Evolutionary conservation across 2,888 invertebrate genomes (phyloP), one percentile per base, ranked within the genome.

Genomic region (Coelopa pilipes): DNA sequence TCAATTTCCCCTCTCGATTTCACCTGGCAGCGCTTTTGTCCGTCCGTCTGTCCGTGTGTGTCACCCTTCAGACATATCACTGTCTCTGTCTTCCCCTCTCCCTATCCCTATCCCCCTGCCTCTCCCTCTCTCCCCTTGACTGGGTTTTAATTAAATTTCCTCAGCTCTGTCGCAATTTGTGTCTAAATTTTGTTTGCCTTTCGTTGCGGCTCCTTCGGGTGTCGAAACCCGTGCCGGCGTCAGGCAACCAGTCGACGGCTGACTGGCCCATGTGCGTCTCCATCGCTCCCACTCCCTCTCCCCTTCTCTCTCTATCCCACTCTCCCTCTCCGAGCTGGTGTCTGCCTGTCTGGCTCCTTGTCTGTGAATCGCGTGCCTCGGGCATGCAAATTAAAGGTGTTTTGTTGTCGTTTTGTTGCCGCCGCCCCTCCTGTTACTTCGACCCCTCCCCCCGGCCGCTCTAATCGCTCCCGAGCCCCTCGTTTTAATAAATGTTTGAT

Each of bases 401-500:
- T 13, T 53, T 53, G 15, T 53, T 34, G 34, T 34, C 34, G 34
- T 34, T 34, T 34, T 34, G 34, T 34, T 34, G 7, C 34, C 34
- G n/a, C 34, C 34, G 34, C 34, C 34, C 34, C 34, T 34, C 7
- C 34, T 34, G 34, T 4, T 34, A 34, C 34, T 34, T 34, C 34
- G 7, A 34, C 34, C 34, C 34, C 7, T 34, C 34, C 4, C 34
- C 2, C 34, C 34, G 34, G 4, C 34, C 34, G 2, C 34, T 34
- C 34, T 34, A 34, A 34, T 34, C 34, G 34, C 4, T 34, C 34
- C 34, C 34, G 2, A 2, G 34, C 34, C 34, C 34, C 34, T 53
- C 53, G 53, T 53, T 34, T 34, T 34, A 59, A 62, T 62, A 62
- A 62, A 34, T 74, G 76, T 79, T 80, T 81, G 77, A 82, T 83